These are phyloP conservation scores for Passerculus sandwichensis DNA, from an alignment of 2,797 vertebrate genomes.

Conservation along the genomic window DNA sequence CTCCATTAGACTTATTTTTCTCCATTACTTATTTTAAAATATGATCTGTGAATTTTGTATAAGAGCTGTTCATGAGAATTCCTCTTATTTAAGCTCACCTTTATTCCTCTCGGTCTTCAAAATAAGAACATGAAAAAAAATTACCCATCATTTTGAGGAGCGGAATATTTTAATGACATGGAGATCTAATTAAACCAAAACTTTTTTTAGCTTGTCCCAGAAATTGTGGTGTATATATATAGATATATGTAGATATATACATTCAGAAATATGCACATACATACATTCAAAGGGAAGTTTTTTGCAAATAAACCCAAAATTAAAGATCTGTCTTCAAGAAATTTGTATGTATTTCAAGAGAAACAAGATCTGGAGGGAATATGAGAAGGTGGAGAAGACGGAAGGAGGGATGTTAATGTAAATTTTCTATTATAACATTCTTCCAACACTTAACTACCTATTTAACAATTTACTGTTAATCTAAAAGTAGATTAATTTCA, in stretches of 20 bases:
- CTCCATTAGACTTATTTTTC: background rate
- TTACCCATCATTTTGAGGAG: background rate
- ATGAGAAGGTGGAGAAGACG: background rate
- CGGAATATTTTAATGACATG: background rate
- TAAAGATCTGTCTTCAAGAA: background rate
- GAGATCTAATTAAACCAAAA: background rate
- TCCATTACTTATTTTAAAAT: background rate
- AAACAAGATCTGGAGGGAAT: background rate
- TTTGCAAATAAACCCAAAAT: background rate
- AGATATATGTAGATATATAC: background rate
- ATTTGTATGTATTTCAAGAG: background rate
- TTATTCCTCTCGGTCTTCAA: background rate
- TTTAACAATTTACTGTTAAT: background rate
- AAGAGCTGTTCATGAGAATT: background rate
- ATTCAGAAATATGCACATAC: background rate
- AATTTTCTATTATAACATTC: accelerated
- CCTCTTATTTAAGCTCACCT: background rate
- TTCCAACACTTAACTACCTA: background rate
- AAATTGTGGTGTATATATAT: background rate
- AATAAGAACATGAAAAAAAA: background rate
- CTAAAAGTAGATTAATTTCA: background rate
- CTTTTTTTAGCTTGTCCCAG: background rate
- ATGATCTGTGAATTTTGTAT: background rate
- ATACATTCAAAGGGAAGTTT: background rate
- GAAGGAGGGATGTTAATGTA: background rate